phyloP scores from a whole-genome alignment of 2,888 invertebrate genomes.

The Lasioglossum leucozonium region DNA sequence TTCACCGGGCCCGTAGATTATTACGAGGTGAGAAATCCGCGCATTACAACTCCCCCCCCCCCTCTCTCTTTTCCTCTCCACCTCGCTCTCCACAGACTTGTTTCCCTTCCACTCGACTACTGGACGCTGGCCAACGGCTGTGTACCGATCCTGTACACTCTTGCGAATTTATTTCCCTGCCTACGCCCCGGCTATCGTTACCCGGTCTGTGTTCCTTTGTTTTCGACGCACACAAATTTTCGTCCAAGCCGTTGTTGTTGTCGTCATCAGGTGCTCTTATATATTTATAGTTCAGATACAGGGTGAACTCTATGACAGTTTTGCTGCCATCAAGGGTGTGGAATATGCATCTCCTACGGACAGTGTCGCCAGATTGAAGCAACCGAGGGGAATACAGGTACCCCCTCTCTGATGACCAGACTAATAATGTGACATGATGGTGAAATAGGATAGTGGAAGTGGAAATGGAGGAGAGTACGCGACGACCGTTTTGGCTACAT shows the following conservation, averaged over 20 bases:
- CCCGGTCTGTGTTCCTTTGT: slow-evolving; percentile 3
- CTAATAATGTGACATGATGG: too few relatives aligned
- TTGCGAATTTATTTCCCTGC: slow-evolving; percentile 40
- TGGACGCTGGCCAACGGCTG: slow-evolving; percentile 29
- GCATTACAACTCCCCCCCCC: not conserved
- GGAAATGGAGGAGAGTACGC: too few relatives aligned
- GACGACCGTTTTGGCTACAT: too few relatives aligned
- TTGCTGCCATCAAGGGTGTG: not conserved
- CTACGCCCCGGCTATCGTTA: not conserved
- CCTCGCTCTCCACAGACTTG: not conserved
- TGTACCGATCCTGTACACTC: slow-evolving; percentile 28
- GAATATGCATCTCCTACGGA: not conserved
- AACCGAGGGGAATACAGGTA: too few relatives aligned
- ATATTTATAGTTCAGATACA: not conserved
- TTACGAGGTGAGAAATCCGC: slow-evolving; percentile 88
- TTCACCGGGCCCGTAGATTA: slow-evolving; percentile 88
- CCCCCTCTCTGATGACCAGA: too few relatives aligned
- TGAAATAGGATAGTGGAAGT: too few relatives aligned
- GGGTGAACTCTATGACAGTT: not conserved
- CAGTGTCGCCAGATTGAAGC: too few relatives aligned
- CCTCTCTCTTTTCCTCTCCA: not conserved
- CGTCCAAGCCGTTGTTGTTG: not conserved
- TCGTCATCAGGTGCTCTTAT: not conserved
- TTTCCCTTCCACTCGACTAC: not conserved
- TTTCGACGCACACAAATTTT: not conserved